Evolutionary conservation across 2,888 invertebrate species (phyloP).

Genomic region (Panopea generosa): DNA sequence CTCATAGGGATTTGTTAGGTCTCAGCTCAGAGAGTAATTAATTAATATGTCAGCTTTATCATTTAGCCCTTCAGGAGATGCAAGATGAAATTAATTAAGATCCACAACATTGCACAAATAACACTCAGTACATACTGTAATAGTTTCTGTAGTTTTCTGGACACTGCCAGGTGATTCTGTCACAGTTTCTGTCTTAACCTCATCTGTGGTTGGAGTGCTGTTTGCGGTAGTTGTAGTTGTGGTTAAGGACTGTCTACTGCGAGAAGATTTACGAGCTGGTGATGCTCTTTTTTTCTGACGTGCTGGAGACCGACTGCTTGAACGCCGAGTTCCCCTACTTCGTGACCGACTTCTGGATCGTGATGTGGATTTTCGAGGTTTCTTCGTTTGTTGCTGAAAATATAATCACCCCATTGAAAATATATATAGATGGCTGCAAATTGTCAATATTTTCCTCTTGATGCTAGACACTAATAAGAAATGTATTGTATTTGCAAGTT

Average conservation of each 20-base stretch:
- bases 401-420: too few relatives aligned
- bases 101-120: too few relatives aligned
- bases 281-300: too few relatives aligned
- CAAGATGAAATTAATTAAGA: too few relatives aligned
- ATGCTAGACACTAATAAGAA: too few relatives aligned
- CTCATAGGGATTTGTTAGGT: too few relatives aligned
- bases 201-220: slow-evolving; percentile 21
- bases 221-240: slow-evolving; percentile 26
- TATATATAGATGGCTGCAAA: too few relatives aligned
- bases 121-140: slow-evolving; percentile 49
- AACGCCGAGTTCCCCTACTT: not conserved
- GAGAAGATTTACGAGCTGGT: not conserved
- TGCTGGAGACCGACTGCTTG: slow-evolving; percentile 4
- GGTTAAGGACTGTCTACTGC: slow-evolving; percentile 12
- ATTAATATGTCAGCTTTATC: too few relatives aligned
- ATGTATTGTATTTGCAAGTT: too few relatives aligned
- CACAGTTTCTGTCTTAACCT: slow-evolving; percentile 48
- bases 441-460: too few relatives aligned
- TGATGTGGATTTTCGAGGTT: not conserved
- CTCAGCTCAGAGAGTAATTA: too few relatives aligned
- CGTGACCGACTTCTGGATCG: not conserved
- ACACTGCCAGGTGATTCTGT: slow-evolving; percentile 45
- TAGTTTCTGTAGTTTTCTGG: slow-evolving; percentile 49
- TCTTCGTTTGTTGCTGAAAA: not conserved
- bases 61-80: too few relatives aligned